Percentiles rank a stretch among this genome's conserved stretches.
Conservation (phyloP, 1,140 invertebrate genomes). For the Lepidurus arcticus region DNA sequence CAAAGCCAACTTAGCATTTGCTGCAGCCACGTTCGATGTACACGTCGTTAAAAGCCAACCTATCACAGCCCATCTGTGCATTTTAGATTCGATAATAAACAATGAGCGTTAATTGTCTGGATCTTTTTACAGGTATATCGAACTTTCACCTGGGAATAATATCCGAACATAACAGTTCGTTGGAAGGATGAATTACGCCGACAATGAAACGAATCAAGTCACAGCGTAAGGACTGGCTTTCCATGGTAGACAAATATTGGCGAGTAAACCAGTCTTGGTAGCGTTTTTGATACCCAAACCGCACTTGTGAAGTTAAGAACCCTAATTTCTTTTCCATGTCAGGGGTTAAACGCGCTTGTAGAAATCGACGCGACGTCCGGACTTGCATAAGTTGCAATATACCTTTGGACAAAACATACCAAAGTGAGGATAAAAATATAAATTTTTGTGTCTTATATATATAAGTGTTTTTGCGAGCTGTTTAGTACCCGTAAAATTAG, state of each 20-base stretch:
- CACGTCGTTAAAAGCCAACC: conserved; percentile 96
- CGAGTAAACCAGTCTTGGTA: conserved; percentile 98
- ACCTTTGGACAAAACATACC: conserved; percentile 43
- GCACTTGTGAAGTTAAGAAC: conserved; percentile 85
- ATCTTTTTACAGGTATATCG: too few species aligned
- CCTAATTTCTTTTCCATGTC: conserved; percentile 95
- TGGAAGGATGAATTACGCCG: conserved; percentile 94
- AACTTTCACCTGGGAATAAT: conserved; percentile 71
- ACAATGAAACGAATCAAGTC: conserved; percentile 97
- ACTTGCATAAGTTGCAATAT: conserved; percentile 80
- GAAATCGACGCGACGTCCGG: conserved; percentile 81
- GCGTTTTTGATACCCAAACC: conserved; percentile 94
- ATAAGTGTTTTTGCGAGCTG: neutral
- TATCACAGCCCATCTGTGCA: conserved; percentile 79
- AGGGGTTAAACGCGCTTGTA: conserved; percentile 85
- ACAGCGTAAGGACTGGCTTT: conserved; percentile 88
- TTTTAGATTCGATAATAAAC: neutral
- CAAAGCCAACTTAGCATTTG: conserved; percentile 90
- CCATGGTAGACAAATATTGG: conserved; percentile 92
- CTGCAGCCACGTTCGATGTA: conserved; percentile 85
- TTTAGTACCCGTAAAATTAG: conserved; percentile 69
- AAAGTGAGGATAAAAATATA: neutral
- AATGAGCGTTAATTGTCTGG: too few species aligned
- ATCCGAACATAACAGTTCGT: conserved; percentile 94
- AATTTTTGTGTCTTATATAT: neutral